Evolutionary conservation across 2,113 vertebrate genomes (phyloP), one percentile per base, ranked within the genome.

Genomic region (Rutilus rutilus): DNA sequence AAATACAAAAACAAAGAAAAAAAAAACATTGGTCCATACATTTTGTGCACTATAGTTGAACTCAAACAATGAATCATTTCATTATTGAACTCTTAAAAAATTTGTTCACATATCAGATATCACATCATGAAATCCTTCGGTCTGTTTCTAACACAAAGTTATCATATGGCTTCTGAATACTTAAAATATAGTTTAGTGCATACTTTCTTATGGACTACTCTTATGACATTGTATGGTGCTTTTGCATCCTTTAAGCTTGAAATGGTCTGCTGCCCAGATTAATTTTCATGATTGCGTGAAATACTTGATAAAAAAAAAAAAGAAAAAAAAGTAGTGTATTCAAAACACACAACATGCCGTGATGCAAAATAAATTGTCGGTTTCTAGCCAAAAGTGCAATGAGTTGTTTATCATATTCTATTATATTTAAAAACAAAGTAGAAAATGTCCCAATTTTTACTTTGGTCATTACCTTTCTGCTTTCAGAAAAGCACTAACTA

Each of bases 401-500:
- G 19, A 39, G 11, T 64, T 64, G n/a, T 30, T 80, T 80, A 45
- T 45, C 39, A 47, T 21, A 64, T 80, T 27, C 1, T 4, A 47
- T 64, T 27, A 47, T 47, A 64, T 47, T 27, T 80, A 47, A 64
- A 80, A 80, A 27, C 23, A 45, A 64, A 45, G 1, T 30, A 33
- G 2, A 33, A 6, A 11, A 78, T 30, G 2, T 15, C 9, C 10
- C 19, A 59, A 11, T n/a, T 78, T 36, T 6, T 12, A 45, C 71
- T 78, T 23, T 78, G 19, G 15, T 33, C 54, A n/a, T 60, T 60
- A 84, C 30, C 47, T 69, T 78, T 78, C 45, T 69, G 47, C 52
- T 85, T 59, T 59, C 64, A 80, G 64, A 69, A 80, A 25, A 86
- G 85, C 82, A 74, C 36, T 80, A 80, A 73, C 67, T 80, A 71